Conservation (phyloP, 1,140 invertebrate genomes). For the Drosophila busckii region DNA sequence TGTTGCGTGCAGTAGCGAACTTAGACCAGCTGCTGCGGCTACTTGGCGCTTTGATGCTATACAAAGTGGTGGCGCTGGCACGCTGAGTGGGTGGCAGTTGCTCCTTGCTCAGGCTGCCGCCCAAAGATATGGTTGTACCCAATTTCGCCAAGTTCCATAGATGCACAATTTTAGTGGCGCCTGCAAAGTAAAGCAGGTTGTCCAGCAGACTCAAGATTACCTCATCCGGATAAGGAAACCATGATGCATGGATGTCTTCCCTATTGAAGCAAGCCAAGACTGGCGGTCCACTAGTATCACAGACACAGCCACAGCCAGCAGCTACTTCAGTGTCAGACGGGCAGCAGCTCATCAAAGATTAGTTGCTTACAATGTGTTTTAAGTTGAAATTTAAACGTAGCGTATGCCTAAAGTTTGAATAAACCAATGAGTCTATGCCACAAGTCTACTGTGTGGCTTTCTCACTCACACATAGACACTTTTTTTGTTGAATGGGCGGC, state of each 20-base stretch:
- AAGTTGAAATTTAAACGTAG: slow-evolving; percentile 1
- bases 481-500: neutral
- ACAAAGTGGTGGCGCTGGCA: too few species aligned
- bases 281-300: too few species aligned
- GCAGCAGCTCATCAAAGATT: slow-evolving; percentile 14
- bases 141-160: neutral
- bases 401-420: slow-evolving; percentile 1
- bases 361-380: neutral
- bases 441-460: neutral
- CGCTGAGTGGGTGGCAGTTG: too few species aligned
- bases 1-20: too few species aligned
- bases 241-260: neutral
- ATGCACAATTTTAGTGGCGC: slow-evolving; percentile 26
- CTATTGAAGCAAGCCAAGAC: neutral
- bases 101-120: neutral
- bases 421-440: slow-evolving; percentile 1
- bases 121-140: neutral
- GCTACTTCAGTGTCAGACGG: too few species aligned
- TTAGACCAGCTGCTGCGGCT: too few species aligned
- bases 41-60: too few species aligned
- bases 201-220: slow-evolving; percentile 41
- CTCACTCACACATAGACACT: neutral
- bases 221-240: slow-evolving; percentile 52
- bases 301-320: neutral
- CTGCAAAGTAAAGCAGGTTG: slow-evolving; percentile 31